These are phyloP conservation scores for Notamacropus eugenii DNA, from an alignment of 2,797 vertebrate species.

Conservation along the genomic window DNA sequence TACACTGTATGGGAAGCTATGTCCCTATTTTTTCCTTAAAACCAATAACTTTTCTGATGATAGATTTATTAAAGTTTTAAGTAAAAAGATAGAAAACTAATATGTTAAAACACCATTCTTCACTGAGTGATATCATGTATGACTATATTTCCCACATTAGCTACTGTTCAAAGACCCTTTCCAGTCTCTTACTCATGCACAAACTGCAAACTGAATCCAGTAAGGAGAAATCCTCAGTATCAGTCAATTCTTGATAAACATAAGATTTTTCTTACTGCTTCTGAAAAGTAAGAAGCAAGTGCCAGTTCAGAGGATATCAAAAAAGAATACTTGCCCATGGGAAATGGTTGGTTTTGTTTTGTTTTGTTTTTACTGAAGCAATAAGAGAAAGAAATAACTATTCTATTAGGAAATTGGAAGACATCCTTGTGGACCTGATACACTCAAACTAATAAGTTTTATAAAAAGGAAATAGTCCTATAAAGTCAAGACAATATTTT, in stretches of 20 bases:
- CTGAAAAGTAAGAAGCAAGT: neutral
- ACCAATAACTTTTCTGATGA: neutral
- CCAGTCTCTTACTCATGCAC: neutral
- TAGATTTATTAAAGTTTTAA: neutral
- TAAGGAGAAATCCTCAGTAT: neutral
- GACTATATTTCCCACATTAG: neutral
- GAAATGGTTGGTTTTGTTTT: neutral
- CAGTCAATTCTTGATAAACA: neutral
- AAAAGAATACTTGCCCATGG: neutral
- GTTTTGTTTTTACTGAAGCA: neutral
- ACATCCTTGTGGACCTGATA: neutral
- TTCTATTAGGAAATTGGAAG: neutral
- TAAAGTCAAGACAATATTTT: neutral
- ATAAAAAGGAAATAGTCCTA: neutral
- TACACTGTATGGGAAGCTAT: neutral
- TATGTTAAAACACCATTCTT: neutral
- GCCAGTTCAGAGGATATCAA: neutral
- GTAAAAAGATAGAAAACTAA: neutral
- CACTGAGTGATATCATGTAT: neutral
- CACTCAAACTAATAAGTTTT: neutral
- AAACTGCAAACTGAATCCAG: neutral
- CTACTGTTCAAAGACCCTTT: neutral
- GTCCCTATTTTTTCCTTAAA: neutral
- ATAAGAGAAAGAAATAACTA: neutral
- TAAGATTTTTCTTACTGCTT: neutral